These are phyloP conservation scores for Zingel zingel DNA, from an alignment of 2,113 vertebrate genomes.

Conservation along the genomic window DNA sequence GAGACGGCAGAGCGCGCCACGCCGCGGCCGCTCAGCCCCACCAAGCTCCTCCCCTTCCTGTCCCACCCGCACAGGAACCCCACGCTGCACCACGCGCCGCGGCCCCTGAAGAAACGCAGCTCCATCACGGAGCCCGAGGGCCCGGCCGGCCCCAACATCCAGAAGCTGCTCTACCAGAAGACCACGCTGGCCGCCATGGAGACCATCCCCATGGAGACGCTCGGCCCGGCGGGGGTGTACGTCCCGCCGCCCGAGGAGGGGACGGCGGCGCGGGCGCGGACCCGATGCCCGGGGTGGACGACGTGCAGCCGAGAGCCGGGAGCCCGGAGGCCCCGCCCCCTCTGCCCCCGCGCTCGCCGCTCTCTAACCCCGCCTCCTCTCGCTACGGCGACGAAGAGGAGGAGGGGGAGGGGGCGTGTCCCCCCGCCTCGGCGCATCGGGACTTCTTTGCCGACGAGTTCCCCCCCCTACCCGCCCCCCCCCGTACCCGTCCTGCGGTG, in stretches of 20 bases:
- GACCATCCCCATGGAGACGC: constrained; percentile 79
- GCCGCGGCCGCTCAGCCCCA: constrained; percentile 94
- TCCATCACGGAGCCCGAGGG: constrained; percentile 97
- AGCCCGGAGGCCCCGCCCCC: constrained; percentile 44
- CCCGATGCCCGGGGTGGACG: constrained; percentile 28
- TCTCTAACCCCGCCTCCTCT: constrained; percentile 69
- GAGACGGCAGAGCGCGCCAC: constrained; percentile 77
- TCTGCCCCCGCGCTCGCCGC: constrained; percentile 64
- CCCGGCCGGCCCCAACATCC: constrained; percentile 93
- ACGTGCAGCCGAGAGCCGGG: not conserved
- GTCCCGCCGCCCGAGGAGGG: constrained; percentile 10
- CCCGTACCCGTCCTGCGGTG: constrained; percentile 88
- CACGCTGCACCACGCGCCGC: constrained; percentile 91
- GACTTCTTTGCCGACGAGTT: constrained; percentile 90
- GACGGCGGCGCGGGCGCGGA: constrained; percentile 26
- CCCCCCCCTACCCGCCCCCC: constrained; percentile 93
- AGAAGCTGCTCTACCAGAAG: constrained; percentile 95
- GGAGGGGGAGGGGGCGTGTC: constrained; percentile 57
- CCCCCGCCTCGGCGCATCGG: constrained; percentile 57
- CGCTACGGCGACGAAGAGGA: constrained; percentile 55
- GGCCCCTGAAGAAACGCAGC: constrained; percentile 94
- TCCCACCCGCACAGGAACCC: constrained; percentile 92
- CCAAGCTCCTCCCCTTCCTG: constrained; percentile 94
- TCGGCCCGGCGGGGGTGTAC: not conserved
- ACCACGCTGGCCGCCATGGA: constrained; percentile 97